Evolutionary conservation across 2,797 vertebrate genomes (phyloP), one percentile per base, ranked within the genome.

Genomic region (Harpagifer antarcticus): DNA sequence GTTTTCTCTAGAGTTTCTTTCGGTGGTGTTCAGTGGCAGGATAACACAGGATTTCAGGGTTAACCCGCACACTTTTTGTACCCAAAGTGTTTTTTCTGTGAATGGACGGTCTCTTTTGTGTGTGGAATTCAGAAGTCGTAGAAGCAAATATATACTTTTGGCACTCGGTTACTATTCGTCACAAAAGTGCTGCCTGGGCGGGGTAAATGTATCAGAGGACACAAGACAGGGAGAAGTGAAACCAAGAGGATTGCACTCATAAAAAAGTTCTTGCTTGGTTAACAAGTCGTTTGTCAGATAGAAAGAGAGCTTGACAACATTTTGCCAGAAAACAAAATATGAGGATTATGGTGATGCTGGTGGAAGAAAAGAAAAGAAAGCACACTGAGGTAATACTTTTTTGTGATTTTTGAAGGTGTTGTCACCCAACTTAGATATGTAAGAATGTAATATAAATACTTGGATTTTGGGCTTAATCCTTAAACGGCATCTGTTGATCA

Each of bases 321-420:
- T 85, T 76, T 42, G 16, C 62, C 5, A 40, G 20, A 4, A 55
- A 78, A 54, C 33, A 74, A 64, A 93, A 90, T 82, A 89, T 94
- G 85, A 90, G 86, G 72, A 93, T 95, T 89, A 85, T 91, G 92
- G 86, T 94, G 72, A 83, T 94, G 86, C 79, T 92, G 68, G 68
- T 89, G 66, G 90, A 94, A 76, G 76, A 88, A 80, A 93, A 89
- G 85, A 92, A 89, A 86, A 91, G 84, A 76, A 92, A 89, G 60
- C 71, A 84, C 68, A 55, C 10, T 52, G 80, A 94, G 94, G 93
- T 95, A 93, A 93, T 83, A 27, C 0, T 3, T 23, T 17, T 77
- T 71, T 59, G 3, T 16, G 9, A 71, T 72, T 75, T 82, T 65
- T 52, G 0, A 14, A 15, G 6, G 5, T 49, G 13, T 43, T 43